Evolutionary conservation across 2,113 vertebrate genomes (phyloP).

Genomic region (Oreotragus oreotragus): DNA sequence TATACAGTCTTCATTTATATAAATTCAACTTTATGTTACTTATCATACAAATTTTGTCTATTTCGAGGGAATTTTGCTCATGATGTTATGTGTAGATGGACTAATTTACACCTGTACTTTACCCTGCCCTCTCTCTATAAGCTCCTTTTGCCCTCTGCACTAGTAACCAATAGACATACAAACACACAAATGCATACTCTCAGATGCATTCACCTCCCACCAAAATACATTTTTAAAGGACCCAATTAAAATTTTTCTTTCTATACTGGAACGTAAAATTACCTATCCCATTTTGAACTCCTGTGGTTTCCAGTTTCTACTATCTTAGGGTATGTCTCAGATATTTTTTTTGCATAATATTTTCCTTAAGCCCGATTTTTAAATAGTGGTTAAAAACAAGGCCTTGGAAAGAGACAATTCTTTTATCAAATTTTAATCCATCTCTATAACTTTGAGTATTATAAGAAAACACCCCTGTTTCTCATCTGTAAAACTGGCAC

Average conservation of each 20-base stretch:
- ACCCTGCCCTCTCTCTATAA: neutral
- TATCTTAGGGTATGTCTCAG: neutral
- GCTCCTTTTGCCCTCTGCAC: too few relatives aligned
- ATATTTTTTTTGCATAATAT: neutral
- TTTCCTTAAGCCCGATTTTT: neutral
- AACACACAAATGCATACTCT: neutral
- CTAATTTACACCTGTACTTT: neutral
- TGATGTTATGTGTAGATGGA: neutral
- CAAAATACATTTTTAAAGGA: neutral
- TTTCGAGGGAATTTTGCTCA: neutral
- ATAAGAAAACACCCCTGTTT: neutral
- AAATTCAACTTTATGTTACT: neutral
- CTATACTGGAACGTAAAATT: neutral
- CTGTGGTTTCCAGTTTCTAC: neutral
- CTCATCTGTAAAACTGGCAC: neutral
- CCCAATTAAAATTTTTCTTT: neutral
- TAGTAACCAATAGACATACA: neutral
- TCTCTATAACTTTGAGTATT: neutral
- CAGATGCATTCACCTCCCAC: neutral
- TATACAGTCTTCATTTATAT: neutral
- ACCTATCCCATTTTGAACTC: neutral
- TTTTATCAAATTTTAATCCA: neutral
- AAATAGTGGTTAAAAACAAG: neutral
- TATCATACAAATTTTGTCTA: neutral
- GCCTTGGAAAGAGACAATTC: neutral